phyloP scores from a whole-genome alignment of 1,140 invertebrate species.

The Propsilocerus akamusi region DNA sequence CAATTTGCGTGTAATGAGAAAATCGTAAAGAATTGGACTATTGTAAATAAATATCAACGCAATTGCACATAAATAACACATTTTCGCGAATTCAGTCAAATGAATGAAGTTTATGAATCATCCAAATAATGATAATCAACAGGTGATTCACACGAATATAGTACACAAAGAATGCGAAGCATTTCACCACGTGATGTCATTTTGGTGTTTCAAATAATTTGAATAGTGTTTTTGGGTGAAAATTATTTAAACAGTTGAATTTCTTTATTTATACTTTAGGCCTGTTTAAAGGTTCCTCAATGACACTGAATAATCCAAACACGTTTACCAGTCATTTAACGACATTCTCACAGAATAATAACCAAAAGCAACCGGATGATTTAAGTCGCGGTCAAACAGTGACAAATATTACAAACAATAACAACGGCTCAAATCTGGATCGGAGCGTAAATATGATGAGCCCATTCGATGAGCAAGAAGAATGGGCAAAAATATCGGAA shows the following conservation, averaged over 20 bases:
- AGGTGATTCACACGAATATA: not conserved
- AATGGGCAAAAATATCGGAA: conserved; percentile 88
- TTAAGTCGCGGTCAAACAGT: conserved; percentile 16
- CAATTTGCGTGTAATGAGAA: too few relatives aligned
- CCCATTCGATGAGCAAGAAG: conserved; percentile 81
- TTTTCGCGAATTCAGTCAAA: not conserved
- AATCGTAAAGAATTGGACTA: too few relatives aligned
- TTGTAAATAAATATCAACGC: not conserved
- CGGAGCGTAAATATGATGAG: conserved; percentile 36
- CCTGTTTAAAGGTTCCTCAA: conserved; percentile 56
- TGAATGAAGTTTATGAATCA: not conserved
- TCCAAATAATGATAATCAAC: not conserved
- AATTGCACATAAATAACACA: not conserved
- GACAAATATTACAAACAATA: conserved; percentile 11
- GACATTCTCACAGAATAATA: conserved; percentile 11
- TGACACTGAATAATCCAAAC: conserved; percentile 28
- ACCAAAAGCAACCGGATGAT: conserved; percentile 21
- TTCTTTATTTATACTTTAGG: conserved; percentile 29
- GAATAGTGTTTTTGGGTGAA: not conserved
- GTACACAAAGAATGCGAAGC: not conserved
- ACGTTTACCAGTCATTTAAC: conserved; percentile 13
- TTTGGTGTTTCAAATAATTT: not conserved
- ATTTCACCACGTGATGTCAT: too few relatives aligned
- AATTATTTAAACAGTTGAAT: not conserved
- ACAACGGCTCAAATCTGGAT: conserved; percentile 14